phyloP scores from a whole-genome alignment of 2,888 invertebrate genomes.

The Piscicola geometra region DNA sequence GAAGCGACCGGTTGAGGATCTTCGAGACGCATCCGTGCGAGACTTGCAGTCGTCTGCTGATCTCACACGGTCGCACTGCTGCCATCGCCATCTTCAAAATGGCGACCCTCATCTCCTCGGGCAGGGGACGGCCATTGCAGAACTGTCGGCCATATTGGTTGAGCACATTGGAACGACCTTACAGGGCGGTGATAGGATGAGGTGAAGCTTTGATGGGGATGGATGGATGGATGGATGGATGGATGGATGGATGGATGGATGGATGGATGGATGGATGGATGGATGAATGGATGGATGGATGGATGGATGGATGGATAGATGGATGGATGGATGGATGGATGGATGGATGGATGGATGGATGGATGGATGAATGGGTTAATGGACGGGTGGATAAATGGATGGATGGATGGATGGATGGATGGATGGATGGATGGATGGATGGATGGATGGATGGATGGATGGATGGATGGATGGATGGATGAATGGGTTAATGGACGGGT shows the following conservation, averaged over 20 bases:
- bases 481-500: too few species aligned
- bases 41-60: constrained; percentile 48
- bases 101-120: constrained; percentile 53
- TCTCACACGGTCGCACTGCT: constrained; percentile 55
- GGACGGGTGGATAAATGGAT: too few species aligned
- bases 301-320: too few species aligned
- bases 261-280: too few species aligned
- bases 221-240: constrained; percentile 5
- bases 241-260: constrained; percentile 6
- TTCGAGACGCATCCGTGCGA: constrained; percentile 39
- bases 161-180: constrained; percentile 3
- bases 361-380: too few species aligned
- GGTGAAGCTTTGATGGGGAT: too few species aligned
- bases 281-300: too few species aligned
- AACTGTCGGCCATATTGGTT: constrained; percentile 31
- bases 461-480: too few species aligned
- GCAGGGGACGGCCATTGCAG: constrained; percentile 48
- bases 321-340: too few species aligned
- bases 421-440: constrained; percentile 1
- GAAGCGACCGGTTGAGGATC: constrained; percentile 52
- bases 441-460: constrained; percentile 13
- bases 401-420: constrained; percentile 18
- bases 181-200: background rate
- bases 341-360: too few species aligned
- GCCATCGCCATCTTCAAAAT: constrained; percentile 54